Evolutionary conservation across 2,888 invertebrate genomes (phyloP).

Genomic region (Drosophila acutilabella): DNA sequence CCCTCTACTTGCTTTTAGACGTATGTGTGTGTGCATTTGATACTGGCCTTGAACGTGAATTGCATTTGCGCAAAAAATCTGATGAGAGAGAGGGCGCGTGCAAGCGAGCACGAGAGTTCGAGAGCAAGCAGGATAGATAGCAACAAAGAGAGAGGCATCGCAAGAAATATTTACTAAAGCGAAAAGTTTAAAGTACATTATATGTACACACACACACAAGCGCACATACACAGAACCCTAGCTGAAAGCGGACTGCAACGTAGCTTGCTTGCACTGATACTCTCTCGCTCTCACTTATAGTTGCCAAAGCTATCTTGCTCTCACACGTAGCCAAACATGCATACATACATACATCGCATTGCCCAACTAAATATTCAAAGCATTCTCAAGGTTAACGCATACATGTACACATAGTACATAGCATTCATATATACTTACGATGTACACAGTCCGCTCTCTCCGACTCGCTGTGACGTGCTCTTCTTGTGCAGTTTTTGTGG

Average conservation of each 20-base stretch:
- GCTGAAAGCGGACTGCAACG: constrained; percentile 36
- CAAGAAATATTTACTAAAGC: constrained; percentile 60
- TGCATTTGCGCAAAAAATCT: constrained; percentile 77
- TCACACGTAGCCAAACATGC: constrained; percentile 4
- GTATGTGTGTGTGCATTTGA: constrained; percentile 44
- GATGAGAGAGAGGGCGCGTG: constrained; percentile 28
- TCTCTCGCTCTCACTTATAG: constrained; percentile 12
- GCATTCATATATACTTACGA: constrained; percentile 1
- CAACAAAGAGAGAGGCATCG: constrained; percentile 28
- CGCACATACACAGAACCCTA: constrained; percentile 8
- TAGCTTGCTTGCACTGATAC: constrained; percentile 47
- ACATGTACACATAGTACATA: constrained; percentile 27
- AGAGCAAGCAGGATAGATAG: constrained; percentile 19
- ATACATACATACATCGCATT: constrained; percentile 22
- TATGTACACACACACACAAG: constrained; percentile 16
- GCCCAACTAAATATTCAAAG: constrained; percentile 66
- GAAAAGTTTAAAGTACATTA: constrained; percentile 60
- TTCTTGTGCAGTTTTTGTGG: constrained; percentile 36
- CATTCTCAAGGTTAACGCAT: constrained; percentile 67
- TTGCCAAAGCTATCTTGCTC: constrained; percentile 1
- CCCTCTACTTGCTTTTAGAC: constrained; percentile 1
- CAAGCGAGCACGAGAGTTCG: constrained; percentile 11
- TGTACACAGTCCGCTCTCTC: constrained; percentile 17
- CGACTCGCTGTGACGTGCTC: constrained; percentile 2
- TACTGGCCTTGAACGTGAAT: constrained; percentile 85